A percentile compares a stretch with the other conserved stretches of the same genome.
Conservation (phyloP, 2,888 invertebrate genomes). For the Agelastica alni region DNA sequence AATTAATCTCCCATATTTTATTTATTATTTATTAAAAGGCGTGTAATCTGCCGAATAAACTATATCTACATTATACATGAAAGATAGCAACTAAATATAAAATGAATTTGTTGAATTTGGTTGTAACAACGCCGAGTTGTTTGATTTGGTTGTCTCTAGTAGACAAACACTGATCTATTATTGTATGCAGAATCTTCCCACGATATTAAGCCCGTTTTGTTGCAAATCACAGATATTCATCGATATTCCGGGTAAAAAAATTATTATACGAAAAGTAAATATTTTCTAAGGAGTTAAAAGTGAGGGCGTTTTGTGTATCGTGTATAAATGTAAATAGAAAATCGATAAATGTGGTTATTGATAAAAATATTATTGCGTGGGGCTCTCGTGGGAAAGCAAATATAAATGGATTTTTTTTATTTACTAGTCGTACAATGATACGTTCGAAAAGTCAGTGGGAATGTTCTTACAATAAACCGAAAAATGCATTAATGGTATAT, state of each 20-base stretch:
- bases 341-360: background rate
- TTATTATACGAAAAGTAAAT: constrained; percentile 1
- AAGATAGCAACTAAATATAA: too few relatives aligned
- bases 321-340: background rate
- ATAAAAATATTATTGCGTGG: background rate
- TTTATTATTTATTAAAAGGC: too few relatives aligned
- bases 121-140: too few relatives aligned
- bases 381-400: background rate
- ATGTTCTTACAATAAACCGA: too few relatives aligned
- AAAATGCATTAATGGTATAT: too few relatives aligned
- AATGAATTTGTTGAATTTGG: too few relatives aligned
- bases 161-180: constrained; percentile 2
- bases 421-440: background rate
- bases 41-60: too few relatives aligned
- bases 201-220: constrained; percentile 2
- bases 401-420: background rate
- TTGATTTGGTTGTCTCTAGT: background rate
- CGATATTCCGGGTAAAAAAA: background rate
- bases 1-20: too few relatives aligned
- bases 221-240: background rate
- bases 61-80: too few relatives aligned
- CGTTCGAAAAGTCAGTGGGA: background rate
- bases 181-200: constrained; percentile 3
- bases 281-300: constrained; percentile 4
- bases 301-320: constrained; percentile 4